Conservation (phyloP, 2,113 vertebrate species). For the Chlorodrepanis virens region DNA sequence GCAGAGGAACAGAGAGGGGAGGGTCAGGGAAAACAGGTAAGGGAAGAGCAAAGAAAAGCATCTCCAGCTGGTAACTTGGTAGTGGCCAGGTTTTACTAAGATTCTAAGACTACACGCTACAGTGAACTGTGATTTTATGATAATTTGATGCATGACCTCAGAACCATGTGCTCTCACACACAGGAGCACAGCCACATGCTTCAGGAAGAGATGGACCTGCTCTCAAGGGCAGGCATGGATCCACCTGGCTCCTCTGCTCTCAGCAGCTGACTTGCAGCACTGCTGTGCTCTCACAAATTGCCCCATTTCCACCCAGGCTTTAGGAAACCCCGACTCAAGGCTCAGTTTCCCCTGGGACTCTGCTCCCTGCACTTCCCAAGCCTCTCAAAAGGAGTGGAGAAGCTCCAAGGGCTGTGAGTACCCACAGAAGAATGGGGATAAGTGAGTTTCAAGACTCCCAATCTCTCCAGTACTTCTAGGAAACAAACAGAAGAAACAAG, state of each 20-base stretch:
- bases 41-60: neutral
- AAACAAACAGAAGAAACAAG: neutral
- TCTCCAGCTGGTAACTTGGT: neutral
- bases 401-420: neutral
- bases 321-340: neutral
- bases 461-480: conserved; percentile 5
- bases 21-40: neutral
- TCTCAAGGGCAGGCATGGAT: neutral
- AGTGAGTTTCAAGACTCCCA: neutral
- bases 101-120: rapidly evolving
- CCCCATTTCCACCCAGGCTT: neutral
- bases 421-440: neutral
- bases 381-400: neutral
- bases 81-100: neutral
- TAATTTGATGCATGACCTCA: neutral
- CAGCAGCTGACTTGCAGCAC: neutral
- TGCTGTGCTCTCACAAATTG: neutral
- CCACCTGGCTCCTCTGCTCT: neutral
- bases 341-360: neutral
- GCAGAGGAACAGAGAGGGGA: neutral
- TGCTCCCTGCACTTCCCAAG: neutral
- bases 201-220: neutral
- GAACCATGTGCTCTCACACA: rapidly evolving
- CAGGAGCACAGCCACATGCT: neutral
- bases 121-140: neutral